Evolutionary conservation across 2,797 vertebrate genomes (phyloP), one percentile per base, ranked within the genome.

Genomic region (Crenichthys baileyi): DNA sequence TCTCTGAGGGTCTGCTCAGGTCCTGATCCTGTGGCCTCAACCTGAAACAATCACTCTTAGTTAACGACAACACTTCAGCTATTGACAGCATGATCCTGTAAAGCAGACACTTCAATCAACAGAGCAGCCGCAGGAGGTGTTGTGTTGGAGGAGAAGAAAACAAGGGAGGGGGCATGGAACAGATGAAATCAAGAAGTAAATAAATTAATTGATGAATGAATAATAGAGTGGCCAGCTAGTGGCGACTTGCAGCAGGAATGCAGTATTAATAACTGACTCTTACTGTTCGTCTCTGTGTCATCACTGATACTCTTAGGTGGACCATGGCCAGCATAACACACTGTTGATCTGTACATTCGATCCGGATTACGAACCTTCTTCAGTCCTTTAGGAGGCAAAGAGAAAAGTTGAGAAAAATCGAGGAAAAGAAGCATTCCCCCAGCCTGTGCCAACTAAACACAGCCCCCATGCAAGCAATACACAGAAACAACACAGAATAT

Each of bases 351-450:
- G 95, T 96, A 96, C 96, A 96, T 96, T 96, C 95, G 95, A 96
- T 96, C 96, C 95, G 95, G 96, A 96, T 97, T 96, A 95, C 96
- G 96, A 95, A 96, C 95, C 96, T 96, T 96, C 95, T 96, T 96
- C 96, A 97, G 96, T 96, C 96, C 96, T 96, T 96, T 94, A 94
- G 95, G 95, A 94, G 93, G 96, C 95, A 95, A 92, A 95, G 95
- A 96, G 90, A 96, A 92, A 93, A 94, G 95, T 94, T 95, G 90
- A 92, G 87, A 95, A 92, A 92, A 92, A 93, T 93, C 91, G 94
- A 95, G 94, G 87, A 94, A 95, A 93, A 95, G 92, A 95, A 95
- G 90, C 89, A 94, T 89, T 94, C 88, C 93, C 83, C 87, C 83
- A 92, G 82, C 88, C 85, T 87, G 90, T 86, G 89, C 91, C 82